Evolutionary conservation across 1,140 invertebrate genomes (phyloP).

Genomic region (Neodiprion lecontei): DNA sequence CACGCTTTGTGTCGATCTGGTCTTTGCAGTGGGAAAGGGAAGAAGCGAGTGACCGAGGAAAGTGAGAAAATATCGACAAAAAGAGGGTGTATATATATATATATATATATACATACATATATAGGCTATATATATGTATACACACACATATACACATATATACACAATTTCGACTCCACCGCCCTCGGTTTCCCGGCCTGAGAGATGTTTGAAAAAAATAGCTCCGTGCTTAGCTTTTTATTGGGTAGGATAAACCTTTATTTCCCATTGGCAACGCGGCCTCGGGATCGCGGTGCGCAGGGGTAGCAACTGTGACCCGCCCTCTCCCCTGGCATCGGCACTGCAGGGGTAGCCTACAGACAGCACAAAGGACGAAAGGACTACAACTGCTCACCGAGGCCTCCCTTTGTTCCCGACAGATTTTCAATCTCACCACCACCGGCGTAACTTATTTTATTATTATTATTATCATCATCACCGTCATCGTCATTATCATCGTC

Average conservation of each 20-base stretch:
- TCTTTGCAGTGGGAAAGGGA: background rate
- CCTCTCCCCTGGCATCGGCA: background rate
- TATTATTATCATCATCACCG: background rate
- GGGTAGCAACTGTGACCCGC: conserved; percentile 1
- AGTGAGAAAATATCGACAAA: background rate
- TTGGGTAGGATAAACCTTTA: conserved; percentile 5
- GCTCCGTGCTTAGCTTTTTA: conserved; percentile 3
- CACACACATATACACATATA: background rate
- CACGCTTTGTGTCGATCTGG: background rate
- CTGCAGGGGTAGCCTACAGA: background rate
- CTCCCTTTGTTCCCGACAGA: conserved; percentile 1
- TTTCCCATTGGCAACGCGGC: conserved; percentile 6
- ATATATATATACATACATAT: too few relatives aligned
- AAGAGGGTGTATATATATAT: background rate
- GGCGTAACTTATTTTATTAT: background rate
- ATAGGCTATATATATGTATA: too few relatives aligned
- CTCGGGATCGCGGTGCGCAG: background rate
- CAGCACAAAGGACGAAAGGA: conserved; percentile 2
- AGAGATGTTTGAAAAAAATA: conserved; percentile 4
- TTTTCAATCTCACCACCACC: background rate
- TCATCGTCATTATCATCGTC: too few relatives aligned
- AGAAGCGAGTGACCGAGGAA: background rate
- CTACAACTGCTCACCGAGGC: background rate
- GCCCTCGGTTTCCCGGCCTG: background rate
- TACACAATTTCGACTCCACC: background rate